Conservation (phyloP, 2,113 vertebrate genomes). For the Syngnathus floridae region DNA sequence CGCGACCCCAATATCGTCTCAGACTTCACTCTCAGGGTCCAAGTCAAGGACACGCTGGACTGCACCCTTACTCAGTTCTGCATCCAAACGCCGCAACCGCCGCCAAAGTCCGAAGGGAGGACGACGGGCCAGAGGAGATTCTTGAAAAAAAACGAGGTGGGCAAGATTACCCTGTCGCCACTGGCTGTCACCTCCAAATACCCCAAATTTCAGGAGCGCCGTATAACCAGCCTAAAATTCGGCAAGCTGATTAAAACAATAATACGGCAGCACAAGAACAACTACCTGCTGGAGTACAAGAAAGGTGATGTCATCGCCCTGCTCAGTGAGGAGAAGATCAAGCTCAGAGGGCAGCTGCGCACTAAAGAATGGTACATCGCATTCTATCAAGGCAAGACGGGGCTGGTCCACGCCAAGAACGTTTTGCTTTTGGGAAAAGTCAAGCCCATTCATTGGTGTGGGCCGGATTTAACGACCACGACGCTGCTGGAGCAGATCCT, state of each 20-base stretch:
- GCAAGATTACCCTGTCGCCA: slow-evolving; percentile 91
- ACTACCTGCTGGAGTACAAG: slow-evolving; percentile 93
- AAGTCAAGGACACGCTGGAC: slow-evolving; percentile 87
- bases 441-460: slow-evolving; percentile 79
- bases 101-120: slow-evolving; percentile 76
- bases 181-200: slow-evolving; percentile 82
- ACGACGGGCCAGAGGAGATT: slow-evolving; percentile 80
- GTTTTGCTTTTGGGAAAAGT: slow-evolving; percentile 84
- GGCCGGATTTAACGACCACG: slow-evolving; percentile 85
- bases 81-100: slow-evolving; percentile 85
- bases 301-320: slow-evolving; percentile 88
- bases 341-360: slow-evolving; percentile 86
- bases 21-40: slow-evolving; percentile 87
- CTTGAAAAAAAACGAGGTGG: slow-evolving; percentile 91
- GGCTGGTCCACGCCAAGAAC: slow-evolving; percentile 90
- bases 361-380: slow-evolving; percentile 98
- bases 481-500: slow-evolving; percentile 89
- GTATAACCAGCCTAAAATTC: slow-evolving; percentile 80
- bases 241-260: slow-evolving; percentile 92
- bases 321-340: slow-evolving; percentile 91
- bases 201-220: slow-evolving; percentile 87
- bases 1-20: slow-evolving; percentile 77
- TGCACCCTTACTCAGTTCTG: slow-evolving; percentile 91
- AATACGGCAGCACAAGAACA: slow-evolving; percentile 86
- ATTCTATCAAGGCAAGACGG: slow-evolving; percentile 88